Base-by-base conservation (phyloP, 2,888 invertebrate species). In the Nasonovia ribisnigri region DNA sequence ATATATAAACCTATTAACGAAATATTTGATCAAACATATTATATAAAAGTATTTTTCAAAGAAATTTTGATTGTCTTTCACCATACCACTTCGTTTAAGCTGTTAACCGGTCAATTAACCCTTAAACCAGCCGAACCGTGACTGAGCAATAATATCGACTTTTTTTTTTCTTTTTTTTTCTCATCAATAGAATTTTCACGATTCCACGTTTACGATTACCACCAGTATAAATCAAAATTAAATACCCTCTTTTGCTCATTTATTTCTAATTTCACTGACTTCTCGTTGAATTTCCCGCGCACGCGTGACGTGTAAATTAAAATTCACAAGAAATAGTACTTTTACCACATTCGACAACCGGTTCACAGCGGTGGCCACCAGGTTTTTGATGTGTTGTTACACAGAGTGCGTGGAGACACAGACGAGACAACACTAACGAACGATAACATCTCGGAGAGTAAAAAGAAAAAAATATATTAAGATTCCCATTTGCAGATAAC, bases 21-120 rank as follows among this genome's bases (percentile, higher is more conserved):
- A 57, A 42, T 29, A 88, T 88, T 42, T 42, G 29, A 36, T n/a
- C 5, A n/a, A 67, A n/a, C n/a, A 67, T 67, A 16, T 16, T n/a
- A 16, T 54, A 54, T 54, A 67, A 67, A 86, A 48, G 10, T 54
- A 26, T 46, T 16, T 60, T 46, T 60, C 13, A 57, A 43, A 29
- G 6, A n/a, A 77, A 57, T 67, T 46, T 57, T 42, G 54, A 42
- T 84, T 91, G 57, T 46, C 16, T 60, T 57, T 46, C 10, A 36
- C 1, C 13, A 11, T 3, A 20, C 6, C 60, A 77, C 10, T 24
- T 67, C 84, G 54, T 77, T 77, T 88, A 51, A 46, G 54, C 13
- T 77, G 84, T 92, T 92, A 92, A 43, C n/a, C 57, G 89, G 77
- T 84, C 54, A 92, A 92, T 84, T 92, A 92, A 92, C 29, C 88